Conservation (phyloP, 1,140 invertebrate species). For the Magallana gigas region DNA sequence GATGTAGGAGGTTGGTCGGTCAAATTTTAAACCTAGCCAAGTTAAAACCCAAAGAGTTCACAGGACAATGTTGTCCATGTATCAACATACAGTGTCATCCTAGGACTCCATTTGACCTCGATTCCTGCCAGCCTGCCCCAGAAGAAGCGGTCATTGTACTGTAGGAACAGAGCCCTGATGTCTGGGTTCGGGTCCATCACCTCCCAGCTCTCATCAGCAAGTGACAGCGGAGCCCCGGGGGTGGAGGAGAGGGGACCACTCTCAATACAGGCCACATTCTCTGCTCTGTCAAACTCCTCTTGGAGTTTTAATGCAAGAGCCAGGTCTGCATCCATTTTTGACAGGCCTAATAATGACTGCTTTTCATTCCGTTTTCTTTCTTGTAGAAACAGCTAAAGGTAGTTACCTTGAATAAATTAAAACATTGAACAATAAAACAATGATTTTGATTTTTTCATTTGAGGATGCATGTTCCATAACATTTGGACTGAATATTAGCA, state of each 20-base stretch:
- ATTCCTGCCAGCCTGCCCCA: constrained; percentile 87
- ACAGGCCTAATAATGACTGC: too few relatives aligned
- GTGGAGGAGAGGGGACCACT: not conserved
- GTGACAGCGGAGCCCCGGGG: constrained; percentile 62
- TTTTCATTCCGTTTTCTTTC: too few relatives aligned
- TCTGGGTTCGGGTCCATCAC: constrained; percentile 95
- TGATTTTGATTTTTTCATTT: too few relatives aligned
- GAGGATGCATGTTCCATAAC: too few relatives aligned
- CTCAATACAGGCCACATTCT: not conserved
- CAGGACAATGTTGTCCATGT: not conserved
- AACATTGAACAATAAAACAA: too few relatives aligned
- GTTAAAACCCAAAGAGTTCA: too few relatives aligned
- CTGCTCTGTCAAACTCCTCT: constrained; percentile 49
- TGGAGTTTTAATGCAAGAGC: constrained; percentile 64
- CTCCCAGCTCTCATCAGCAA: constrained; percentile 85
- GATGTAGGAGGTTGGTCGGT: too few relatives aligned
- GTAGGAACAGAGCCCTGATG: constrained; percentile 89
- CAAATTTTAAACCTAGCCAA: too few relatives aligned
- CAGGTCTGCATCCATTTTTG: constrained; percentile 53
- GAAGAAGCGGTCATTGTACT: constrained; percentile 94
- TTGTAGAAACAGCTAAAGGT: too few relatives aligned
- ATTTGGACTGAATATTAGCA: too few relatives aligned
- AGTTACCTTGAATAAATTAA: too few relatives aligned
- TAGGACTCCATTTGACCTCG: constrained; percentile 94
- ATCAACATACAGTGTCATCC: constrained; percentile 92